phyloP scores from a whole-genome alignment of 2,888 invertebrate species.

The Steinernema carpocapsae region DNA sequence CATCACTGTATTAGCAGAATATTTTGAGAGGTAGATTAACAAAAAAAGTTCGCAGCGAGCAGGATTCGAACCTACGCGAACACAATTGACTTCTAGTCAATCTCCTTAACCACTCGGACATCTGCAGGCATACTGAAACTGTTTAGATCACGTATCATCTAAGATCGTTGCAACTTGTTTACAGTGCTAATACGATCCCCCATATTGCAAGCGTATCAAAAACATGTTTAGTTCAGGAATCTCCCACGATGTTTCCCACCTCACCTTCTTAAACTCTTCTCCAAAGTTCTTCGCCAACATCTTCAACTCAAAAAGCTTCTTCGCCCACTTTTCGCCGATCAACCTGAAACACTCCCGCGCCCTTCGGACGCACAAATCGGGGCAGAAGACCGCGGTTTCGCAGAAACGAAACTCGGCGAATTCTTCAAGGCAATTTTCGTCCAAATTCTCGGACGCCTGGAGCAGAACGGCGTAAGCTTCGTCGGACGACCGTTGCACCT shows the following conservation, averaged over 20 bases:
- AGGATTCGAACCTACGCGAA: constrained; percentile 55
- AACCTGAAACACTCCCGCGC: background rate
- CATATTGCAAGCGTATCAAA: background rate
- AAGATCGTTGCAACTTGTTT: background rate
- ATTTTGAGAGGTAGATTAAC: background rate
- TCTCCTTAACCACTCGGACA: constrained; percentile 2
- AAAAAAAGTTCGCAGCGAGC: background rate
- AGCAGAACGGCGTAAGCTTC: constrained; percentile 7
- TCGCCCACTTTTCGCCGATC: constrained; percentile 12
- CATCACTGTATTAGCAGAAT: too few species aligned
- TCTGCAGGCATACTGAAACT: background rate
- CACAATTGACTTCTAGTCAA: constrained; percentile 59
- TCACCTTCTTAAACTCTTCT: background rate
- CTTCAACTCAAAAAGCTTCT: constrained; percentile 14
- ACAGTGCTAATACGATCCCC: background rate
- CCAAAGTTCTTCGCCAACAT: background rate
- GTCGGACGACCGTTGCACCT: constrained; percentile 3
- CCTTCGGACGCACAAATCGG: background rate
- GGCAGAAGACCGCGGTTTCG: constrained; percentile 27
- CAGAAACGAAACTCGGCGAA: constrained; percentile 17
- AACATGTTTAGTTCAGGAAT: background rate
- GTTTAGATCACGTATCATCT: background rate
- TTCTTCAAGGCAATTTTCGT: background rate
- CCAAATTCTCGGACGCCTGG: constrained; percentile 9
- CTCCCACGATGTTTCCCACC: background rate